Percentiles rank a stretch among this genome's conserved stretches.
phyloP scores from a whole-genome alignment of 2,888 invertebrate genomes.

The Amphipoea lucens region DNA sequence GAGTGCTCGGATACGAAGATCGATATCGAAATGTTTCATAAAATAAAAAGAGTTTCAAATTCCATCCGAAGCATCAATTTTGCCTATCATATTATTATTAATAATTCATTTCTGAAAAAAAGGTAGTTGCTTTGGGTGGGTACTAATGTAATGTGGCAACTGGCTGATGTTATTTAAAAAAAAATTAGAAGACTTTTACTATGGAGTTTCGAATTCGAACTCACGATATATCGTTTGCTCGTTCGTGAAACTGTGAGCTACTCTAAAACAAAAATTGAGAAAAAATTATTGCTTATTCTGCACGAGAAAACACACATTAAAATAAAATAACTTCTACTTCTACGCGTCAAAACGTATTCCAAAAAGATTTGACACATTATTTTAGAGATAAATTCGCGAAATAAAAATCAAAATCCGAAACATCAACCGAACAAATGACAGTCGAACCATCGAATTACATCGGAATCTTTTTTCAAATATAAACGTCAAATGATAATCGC shows the following conservation, averaged over 20 bases:
- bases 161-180: neutral
- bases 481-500: conserved; percentile 41
- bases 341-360: neutral
- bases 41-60: conserved; percentile 50
- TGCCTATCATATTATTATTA: neutral
- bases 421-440: conserved; percentile 28
- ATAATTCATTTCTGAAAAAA: neutral
- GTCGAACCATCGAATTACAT: conserved; percentile 7
- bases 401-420: neutral
- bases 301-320: neutral
- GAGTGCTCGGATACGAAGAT: conserved; percentile 63
- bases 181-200: neutral
- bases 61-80: conserved; percentile 6
- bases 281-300: neutral
- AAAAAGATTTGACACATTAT: neutral
- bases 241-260: neutral
- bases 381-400: neutral
- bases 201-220: neutral
- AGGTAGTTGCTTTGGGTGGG: neutral
- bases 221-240: neutral
- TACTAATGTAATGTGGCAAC: neutral
- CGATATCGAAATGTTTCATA: conserved; percentile 57
- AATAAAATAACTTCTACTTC: neutral
- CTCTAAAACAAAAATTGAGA: neutral
- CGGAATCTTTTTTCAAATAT: conserved; percentile 32